A percentile compares a stretch with the other conserved stretches of the same genome.
Conservation (phyloP, 2,113 vertebrate genomes). For the Hypocryptadius cinnamomeus region DNA sequence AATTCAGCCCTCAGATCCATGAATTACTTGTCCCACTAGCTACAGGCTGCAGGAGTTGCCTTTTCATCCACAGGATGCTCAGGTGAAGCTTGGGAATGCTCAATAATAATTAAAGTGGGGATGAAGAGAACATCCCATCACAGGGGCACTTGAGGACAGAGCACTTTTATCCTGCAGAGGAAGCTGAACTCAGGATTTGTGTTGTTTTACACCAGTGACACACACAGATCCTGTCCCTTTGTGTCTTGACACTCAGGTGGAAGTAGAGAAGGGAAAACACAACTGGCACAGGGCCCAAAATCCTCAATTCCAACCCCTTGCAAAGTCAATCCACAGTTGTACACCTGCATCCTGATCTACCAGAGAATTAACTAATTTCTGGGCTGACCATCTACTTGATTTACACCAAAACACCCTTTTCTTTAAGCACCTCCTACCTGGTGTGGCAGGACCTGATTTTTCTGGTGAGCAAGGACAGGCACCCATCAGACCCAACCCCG, state of each 20-base stretch:
- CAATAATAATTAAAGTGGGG: neutral
- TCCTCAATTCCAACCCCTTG: neutral
- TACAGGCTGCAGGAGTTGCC: neutral
- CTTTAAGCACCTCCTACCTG: neutral
- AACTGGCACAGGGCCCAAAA: neutral
- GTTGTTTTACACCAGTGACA: neutral
- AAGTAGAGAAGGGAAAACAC: neutral
- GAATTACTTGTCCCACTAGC: neutral
- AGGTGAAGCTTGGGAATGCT: neutral
- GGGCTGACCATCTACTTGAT: neutral
- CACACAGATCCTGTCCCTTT: neutral
- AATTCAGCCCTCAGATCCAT: neutral
- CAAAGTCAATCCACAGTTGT: neutral
- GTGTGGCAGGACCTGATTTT: neutral
- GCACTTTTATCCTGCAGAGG: neutral
- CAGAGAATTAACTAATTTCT: neutral
- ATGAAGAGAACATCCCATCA: neutral
- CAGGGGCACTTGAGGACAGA: neutral
- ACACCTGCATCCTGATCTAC: neutral
- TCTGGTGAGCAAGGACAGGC: neutral
- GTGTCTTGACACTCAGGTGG: neutral
- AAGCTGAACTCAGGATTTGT: neutral
- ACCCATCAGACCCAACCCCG: neutral
- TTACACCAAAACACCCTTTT: neutral
- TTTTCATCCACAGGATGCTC: neutral